Conservation (phyloP, 1,140 invertebrate species). For the Drosophila insularis region DNA sequence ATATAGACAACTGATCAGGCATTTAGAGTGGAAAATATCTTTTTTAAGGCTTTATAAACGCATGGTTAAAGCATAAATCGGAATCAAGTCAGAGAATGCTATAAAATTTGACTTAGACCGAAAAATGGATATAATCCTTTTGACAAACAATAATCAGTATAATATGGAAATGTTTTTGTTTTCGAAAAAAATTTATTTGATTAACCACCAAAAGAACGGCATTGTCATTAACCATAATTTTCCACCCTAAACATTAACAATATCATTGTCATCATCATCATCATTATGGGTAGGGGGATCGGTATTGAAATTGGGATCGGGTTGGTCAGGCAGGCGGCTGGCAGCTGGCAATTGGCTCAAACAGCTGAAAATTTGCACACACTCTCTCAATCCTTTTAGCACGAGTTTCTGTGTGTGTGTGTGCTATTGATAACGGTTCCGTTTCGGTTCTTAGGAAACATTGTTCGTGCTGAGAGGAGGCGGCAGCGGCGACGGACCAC, state of each 20-base stretch:
- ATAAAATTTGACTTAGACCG: background rate
- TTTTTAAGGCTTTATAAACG: too few species aligned
- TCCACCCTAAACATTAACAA: conserved; percentile 19
- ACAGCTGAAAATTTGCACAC: conserved; percentile 41
- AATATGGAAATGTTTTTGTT: background rate
- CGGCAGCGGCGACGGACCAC: conserved; percentile 16
- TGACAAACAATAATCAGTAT: background rate
- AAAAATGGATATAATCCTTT: background rate
- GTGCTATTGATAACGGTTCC: background rate
- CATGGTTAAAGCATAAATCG: too few species aligned
- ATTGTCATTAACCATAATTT: conserved; percentile 9
- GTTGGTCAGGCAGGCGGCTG: conserved; percentile 8
- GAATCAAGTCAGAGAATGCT: too few species aligned
- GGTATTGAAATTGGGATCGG: background rate
- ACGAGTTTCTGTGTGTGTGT: conserved; percentile 2
- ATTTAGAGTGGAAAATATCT: too few species aligned
- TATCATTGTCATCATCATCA: conserved; percentile 11
- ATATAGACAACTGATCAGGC: too few species aligned
- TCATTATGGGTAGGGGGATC: background rate
- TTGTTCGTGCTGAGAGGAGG: conserved; percentile 25
- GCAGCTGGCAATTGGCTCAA: conserved; percentile 28
- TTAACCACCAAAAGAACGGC: background rate
- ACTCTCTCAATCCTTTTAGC: conserved; percentile 55
- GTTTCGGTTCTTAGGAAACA: conserved; percentile 34
- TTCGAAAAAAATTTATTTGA: background rate